Base-by-base conservation (phyloP, 2,113 vertebrate genomes). In the Elgaria multicarinata region DNA sequence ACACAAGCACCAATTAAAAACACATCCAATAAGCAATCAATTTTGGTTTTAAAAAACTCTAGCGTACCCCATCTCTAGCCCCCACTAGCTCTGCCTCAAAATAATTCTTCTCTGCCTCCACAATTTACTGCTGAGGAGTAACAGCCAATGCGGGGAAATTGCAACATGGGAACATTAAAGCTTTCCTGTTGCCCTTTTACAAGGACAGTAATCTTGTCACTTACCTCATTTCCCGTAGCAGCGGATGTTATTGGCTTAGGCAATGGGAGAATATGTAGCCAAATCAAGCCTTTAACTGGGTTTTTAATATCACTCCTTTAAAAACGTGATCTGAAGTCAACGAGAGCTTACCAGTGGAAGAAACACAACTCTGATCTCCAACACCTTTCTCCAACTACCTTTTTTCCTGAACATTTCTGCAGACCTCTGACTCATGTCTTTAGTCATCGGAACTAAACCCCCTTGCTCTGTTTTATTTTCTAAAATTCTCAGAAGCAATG, bases 201-300 rank as follows among this genome's bases (percentile, higher is more conserved):
- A 95, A 95, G 94, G 95, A 96, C 94, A 93, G 94, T 92, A 90
- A 93, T 94, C 93, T 93, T 92, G 95, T 93, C 96, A 96, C 96
- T 95, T 96, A 95, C 95, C 95, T 96, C 95, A 96, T 95, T 96
- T 96, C 96, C 95, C 94, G 42, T 90, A 95, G 93, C 95, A 91
- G 88, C 93, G 92, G 95, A 96, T 96, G 95, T 95, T 96, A 93
- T 94, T 95, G 94, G 93, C 93, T 94, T 94, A 91, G 93, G 93
- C 92, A 95, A 95, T 90, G 94, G 94, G 95, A 75, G 93, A 95
- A 95, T 90, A 87, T 91, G 93, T 88, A 36, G 90, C 95, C 92
- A 93, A 93, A 92, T 86, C 90, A 92, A 91, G 91, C 79, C 14
- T 75, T 83, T 75, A 42, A 55, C 1, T 36, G 46, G 18, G 42